Conservation (phyloP, 2,888 invertebrate species). For the Morinoia aosen region DNA sequence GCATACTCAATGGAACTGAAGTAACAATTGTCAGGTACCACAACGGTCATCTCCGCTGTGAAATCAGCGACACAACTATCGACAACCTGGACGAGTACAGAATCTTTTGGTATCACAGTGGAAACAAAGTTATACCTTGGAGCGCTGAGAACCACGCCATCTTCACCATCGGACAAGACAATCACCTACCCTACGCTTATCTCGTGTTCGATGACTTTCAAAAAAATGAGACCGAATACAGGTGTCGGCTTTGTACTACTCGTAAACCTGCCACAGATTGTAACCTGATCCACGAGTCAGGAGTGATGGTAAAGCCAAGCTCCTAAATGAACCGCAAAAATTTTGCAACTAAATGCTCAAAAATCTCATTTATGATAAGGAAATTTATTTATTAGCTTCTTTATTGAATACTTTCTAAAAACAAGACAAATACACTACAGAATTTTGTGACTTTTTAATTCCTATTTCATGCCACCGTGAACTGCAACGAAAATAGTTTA, state of each 20-base stretch:
- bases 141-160: neutral
- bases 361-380: too few species aligned
- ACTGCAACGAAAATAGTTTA: too few species aligned
- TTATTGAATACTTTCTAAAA: too few species aligned
- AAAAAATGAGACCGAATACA: neutral
- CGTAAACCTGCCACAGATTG: too few species aligned
- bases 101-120: neutral
- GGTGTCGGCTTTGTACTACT: neutral
- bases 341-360: too few species aligned
- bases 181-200: neutral
- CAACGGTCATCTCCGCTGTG: neutral
- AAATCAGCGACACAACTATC: constrained; percentile 10
- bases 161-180: neutral
- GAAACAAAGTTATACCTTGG: neutral
- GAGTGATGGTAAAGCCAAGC: too few species aligned
- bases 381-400: too few species aligned
- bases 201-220: neutral
- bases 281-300: too few species aligned
- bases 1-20: neutral
- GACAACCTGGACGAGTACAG: neutral
- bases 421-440: too few species aligned
- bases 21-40: neutral
- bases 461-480: too few species aligned
- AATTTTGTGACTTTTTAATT: too few species aligned
- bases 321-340: too few species aligned